Conservation (phyloP, 2,888 invertebrate species). For the Sinelater perroti region DNA sequence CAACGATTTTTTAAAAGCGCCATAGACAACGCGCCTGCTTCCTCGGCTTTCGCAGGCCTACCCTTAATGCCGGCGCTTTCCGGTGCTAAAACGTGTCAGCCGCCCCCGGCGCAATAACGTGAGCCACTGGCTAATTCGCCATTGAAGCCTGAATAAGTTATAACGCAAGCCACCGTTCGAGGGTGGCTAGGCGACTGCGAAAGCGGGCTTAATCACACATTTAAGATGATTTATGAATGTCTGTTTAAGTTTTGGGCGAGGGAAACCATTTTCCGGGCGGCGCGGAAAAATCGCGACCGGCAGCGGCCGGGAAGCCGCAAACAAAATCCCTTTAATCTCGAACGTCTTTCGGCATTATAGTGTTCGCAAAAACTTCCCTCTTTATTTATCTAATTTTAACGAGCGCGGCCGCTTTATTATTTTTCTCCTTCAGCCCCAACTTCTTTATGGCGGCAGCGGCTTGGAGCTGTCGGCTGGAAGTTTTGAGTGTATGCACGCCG, state of each 20-base stretch:
- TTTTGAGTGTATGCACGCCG: conserved; percentile 9
- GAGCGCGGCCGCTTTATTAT: conserved; percentile 14
- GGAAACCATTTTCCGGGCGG: conserved; percentile 19
- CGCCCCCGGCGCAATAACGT: conserved; percentile 12
- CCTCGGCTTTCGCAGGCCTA: conserved; percentile 1
- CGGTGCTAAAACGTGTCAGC: background rate
- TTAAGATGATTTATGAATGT: conserved; percentile 28
- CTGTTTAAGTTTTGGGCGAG: conserved; percentile 22
- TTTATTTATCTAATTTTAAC: conserved; percentile 20
- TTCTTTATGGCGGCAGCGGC: conserved; percentile 2
- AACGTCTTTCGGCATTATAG: conserved; percentile 12
- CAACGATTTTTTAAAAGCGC: conserved; percentile 1
- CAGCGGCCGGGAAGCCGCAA: conserved; percentile 12
- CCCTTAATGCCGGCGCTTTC: conserved; percentile 4
- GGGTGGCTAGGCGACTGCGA: conserved; percentile 26
- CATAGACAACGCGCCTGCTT: background rate
- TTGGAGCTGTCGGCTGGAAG: background rate
- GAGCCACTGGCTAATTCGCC: conserved; percentile 30
- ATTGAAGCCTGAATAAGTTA: conserved; percentile 31
- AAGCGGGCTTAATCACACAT: conserved; percentile 32
- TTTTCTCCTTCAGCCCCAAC: conserved; percentile 1
- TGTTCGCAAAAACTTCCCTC: conserved; percentile 10
- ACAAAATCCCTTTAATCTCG: conserved; percentile 24
- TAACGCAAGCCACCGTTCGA: conserved; percentile 23
- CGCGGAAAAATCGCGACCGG: conserved; percentile 1